phyloP scores from a whole-genome alignment of 2,888 invertebrate genomes.

The Metopia argyrocephala region DNA sequence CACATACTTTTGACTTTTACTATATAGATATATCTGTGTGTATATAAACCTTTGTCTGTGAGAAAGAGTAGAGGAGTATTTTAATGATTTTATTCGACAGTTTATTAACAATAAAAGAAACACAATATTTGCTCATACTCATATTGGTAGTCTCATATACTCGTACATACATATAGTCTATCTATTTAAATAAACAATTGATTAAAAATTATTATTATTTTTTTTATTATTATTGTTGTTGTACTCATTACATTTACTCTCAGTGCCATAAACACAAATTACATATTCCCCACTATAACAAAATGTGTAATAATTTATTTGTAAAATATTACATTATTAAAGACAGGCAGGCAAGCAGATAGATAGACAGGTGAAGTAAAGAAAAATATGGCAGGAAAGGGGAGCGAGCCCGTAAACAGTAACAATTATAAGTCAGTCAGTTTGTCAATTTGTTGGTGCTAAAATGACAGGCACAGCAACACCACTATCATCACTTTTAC shows the following conservation, averaged over 20 bases:
- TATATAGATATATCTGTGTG: too few species aligned
- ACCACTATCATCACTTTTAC: conserved; percentile 43
- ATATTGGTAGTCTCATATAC: background rate
- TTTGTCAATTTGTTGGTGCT: conserved; percentile 34
- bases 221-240: background rate
- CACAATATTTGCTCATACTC: conserved; percentile 22
- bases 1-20: too few species aligned
- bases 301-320: conserved; percentile 26
- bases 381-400: too few species aligned
- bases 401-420: background rate
- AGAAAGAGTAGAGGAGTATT: background rate
- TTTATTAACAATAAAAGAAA: conserved; percentile 28
- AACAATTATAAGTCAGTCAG: background rate
- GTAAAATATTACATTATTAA: conserved; percentile 15
- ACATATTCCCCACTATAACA: background rate
- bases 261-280: background rate
- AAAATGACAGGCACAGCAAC: conserved; percentile 46
- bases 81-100: background rate
- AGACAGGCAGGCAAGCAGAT: conserved; percentile 2
- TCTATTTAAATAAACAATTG: conserved; percentile 22
- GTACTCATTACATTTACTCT: background rate
- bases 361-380: background rate
- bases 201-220: conserved; percentile 36
- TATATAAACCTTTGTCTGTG: too few species aligned
- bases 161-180: background rate